phyloP scores from a whole-genome alignment of 2,797 vertebrate genomes.

The Heliangelus exortis region DNA sequence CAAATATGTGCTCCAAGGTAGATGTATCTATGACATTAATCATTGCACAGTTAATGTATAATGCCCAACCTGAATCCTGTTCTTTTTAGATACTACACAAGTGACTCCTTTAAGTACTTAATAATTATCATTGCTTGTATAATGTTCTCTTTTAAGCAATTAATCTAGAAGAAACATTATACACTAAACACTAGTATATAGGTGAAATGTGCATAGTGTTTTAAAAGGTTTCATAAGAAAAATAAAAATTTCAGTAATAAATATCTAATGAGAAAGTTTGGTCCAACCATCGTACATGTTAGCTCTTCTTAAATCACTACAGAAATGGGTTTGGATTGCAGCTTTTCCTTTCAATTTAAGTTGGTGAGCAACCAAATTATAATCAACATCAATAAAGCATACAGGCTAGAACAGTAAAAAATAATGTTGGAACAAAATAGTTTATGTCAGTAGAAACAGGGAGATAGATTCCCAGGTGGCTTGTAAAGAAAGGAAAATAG shows the following conservation, averaged over 20 bases:
- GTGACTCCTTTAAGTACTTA: neutral
- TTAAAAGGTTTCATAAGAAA: constrained; percentile 8
- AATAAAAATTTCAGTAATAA: constrained; percentile 12
- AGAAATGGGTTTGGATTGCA: constrained; percentile 45
- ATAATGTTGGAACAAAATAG: constrained; percentile 54
- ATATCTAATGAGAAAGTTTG: constrained; percentile 33
- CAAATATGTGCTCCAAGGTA: neutral
- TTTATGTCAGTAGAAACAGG: constrained; percentile 52
- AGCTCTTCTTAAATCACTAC: constrained; percentile 51
- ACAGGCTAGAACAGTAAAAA: constrained; percentile 49
- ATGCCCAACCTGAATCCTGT: neutral
- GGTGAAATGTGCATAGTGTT: neutral
- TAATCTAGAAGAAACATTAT: neutral
- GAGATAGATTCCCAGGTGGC: constrained; percentile 53
- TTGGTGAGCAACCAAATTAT: constrained; percentile 62
- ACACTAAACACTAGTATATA: neutral
- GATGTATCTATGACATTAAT: neutral
- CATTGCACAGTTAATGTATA: neutral
- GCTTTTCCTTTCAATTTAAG: constrained; percentile 47
- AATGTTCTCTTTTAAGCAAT: neutral
- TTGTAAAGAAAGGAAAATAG: constrained; percentile 46
- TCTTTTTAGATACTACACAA: neutral
- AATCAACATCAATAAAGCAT: constrained; percentile 56
- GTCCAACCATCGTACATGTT: neutral
- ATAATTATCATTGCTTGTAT: neutral